Percentiles rank a stretch among this genome's conserved stretches.
These are phyloP conservation scores for Terrapene triunguis DNA, from an alignment of 2,113 vertebrate species.

Conservation along the genomic window DNA sequence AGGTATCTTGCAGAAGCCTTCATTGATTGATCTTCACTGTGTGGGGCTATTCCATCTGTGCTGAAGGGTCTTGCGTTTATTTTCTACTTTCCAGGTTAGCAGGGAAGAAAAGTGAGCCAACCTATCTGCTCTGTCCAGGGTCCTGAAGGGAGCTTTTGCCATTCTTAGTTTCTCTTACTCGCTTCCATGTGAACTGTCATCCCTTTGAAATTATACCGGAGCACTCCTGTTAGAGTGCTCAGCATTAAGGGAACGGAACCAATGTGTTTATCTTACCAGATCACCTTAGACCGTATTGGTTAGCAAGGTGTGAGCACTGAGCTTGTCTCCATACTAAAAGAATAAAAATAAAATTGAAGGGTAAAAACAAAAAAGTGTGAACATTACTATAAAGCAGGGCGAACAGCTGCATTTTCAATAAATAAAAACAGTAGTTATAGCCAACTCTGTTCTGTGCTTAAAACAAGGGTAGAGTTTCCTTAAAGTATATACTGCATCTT, in stretches of 20 bases:
- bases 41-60: not conserved
- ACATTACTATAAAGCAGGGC: not conserved
- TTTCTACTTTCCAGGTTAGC: not conserved
- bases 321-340: slow-evolving; percentile 35
- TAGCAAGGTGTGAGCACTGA: not conserved
- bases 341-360: not conserved
- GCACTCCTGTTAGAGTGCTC: not conserved
- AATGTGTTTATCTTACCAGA: not conserved
- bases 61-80: not conserved
- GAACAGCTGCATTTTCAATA: not conserved
- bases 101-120: not conserved
- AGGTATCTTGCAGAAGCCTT: not conserved
- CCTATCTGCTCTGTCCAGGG: not conserved
- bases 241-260: not conserved
- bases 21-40: not conserved
- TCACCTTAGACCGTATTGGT: not conserved
- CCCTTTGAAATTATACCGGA: not conserved
- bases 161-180: not conserved
- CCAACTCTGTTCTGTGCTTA: not conserved
- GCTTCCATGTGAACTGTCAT: not conserved
- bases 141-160: not conserved
- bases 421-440: not conserved
- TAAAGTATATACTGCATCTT: slow-evolving; percentile 81
- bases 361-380: not conserved
- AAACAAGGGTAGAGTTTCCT: slow-evolving; percentile 75